Percentiles rank a stretch among this genome's conserved stretches.
phyloP scores from a whole-genome alignment of 1,140 invertebrate genomes.

The Drosophila neocordata region DNA sequence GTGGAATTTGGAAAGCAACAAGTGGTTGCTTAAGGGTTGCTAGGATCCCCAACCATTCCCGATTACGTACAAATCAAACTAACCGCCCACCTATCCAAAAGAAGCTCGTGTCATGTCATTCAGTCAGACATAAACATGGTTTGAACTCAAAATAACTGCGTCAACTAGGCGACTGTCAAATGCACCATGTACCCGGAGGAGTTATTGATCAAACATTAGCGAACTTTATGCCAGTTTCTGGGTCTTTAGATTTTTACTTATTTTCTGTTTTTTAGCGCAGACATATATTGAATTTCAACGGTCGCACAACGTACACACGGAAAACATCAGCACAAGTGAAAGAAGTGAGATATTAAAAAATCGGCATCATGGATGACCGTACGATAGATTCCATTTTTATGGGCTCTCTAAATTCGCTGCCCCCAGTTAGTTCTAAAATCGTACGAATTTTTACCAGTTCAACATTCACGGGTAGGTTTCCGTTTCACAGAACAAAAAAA shows the following conservation, averaged over 20 bases:
- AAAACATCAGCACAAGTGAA: conserved; percentile 25
- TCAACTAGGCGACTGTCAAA: conserved; percentile 80
- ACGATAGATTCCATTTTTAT: conserved; percentile 95
- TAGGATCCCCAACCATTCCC: conserved; percentile 15
- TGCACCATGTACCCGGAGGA: conserved; percentile 64
- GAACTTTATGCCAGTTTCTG: conserved; percentile 70
- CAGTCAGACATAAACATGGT: conserved; percentile 10
- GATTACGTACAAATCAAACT: neutral
- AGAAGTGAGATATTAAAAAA: conserved; percentile 10
- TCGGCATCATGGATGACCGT: conserved; percentile 90
- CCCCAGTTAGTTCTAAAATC: conserved; percentile 98
- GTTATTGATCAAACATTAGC: conserved; percentile 75
- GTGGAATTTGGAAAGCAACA: neutral
- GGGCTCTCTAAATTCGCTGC: conserved; percentile 93
- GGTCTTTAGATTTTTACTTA: conserved; percentile 37
- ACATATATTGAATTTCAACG: conserved; percentile 72
- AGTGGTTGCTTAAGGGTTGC: conserved; percentile 52
- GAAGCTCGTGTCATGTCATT: conserved; percentile 45
- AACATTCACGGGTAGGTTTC: conserved; percentile 95
- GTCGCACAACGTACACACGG: conserved; percentile 37
- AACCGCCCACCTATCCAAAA: conserved; percentile 7
- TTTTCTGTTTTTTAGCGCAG: conserved; percentile 46
- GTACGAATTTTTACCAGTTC: conserved; percentile 99
- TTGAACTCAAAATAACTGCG: conserved; percentile 75
- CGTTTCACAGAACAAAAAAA: neutral